A percentile compares a stretch with the other conserved stretches of the same genome.
Conservation (phyloP, 1,140 invertebrate species). For the Triops cancriformis region DNA sequence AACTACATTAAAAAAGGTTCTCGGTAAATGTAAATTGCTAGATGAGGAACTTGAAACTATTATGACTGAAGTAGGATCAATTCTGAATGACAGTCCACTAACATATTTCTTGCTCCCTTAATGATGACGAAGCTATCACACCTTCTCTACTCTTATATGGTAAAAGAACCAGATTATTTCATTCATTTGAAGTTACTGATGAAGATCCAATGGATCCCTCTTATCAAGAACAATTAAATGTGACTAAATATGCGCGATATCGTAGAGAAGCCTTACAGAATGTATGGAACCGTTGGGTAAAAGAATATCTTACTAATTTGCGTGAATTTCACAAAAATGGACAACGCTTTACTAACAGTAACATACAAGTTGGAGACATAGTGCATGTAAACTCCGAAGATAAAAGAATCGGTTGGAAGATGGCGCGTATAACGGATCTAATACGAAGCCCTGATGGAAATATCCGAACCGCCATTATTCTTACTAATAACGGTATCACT, state of each 20-base stretch:
- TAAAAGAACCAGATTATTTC: no score
- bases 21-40: no score
- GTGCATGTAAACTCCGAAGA: conserved; percentile 4
- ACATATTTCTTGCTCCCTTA: neutral
- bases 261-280: neutral
- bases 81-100: neutral
- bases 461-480: no score
- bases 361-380: conserved; percentile 5
- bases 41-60: no score
- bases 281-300: no score
- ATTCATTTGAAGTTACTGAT: neutral
- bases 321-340: no score
- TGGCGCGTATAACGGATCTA: neutral
- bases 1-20: no score
- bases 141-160: no score
- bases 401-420: conserved; percentile 10
- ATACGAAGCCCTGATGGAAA: neutral
- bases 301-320: no score
- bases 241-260: neutral
- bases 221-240: neutral
- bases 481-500: no score
- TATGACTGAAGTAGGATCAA: conserved; percentile 20
- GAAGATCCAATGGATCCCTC: neutral
- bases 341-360: no score
- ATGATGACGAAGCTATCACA: neutral